These are phyloP conservation scores for Schizopygopsis pylzovi DNA, from an alignment of 2,797 vertebrate species.

Conservation along the genomic window DNA sequence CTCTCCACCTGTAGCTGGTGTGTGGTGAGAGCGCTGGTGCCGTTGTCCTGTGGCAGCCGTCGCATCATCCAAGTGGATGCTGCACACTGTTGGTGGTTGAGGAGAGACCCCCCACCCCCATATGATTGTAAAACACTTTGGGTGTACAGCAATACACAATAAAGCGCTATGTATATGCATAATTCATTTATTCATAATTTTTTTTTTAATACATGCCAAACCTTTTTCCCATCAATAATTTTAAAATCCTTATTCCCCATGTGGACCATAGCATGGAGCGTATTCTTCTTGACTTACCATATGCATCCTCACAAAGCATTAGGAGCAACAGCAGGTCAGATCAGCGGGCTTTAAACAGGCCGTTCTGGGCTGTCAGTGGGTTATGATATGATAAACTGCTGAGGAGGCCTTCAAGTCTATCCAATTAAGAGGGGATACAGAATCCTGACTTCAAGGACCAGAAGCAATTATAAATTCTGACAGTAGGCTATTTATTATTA, in stretches of 20 bases:
- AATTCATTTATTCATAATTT: neutral
- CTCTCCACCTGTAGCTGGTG: too few species aligned
- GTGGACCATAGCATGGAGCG: neutral
- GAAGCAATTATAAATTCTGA: constrained; percentile 30
- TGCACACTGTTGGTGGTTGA: too few species aligned
- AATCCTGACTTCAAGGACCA: constrained; percentile 31
- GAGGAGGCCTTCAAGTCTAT: constrained; percentile 19
- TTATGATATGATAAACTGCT: constrained; percentile 39
- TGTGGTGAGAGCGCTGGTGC: too few species aligned
- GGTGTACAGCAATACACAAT: too few species aligned
- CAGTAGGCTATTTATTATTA: constrained; percentile 36
- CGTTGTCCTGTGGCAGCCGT: too few species aligned
- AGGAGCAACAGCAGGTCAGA: neutral
- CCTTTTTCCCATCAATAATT: neutral
- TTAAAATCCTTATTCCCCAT: neutral
- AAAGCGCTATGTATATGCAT: too few species aligned
- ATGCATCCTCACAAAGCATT: neutral
- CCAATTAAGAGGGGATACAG: constrained; percentile 27
- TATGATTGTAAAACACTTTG: too few species aligned
- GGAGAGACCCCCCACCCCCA: too few species aligned
- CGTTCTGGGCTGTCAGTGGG: neutral
- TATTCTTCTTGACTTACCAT: neutral
- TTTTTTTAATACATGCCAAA: neutral
- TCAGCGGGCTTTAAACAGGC: neutral
- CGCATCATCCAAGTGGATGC: too few species aligned